Conservation (phyloP, 2,797 vertebrate species). For the Selene dorsalis region DNA sequence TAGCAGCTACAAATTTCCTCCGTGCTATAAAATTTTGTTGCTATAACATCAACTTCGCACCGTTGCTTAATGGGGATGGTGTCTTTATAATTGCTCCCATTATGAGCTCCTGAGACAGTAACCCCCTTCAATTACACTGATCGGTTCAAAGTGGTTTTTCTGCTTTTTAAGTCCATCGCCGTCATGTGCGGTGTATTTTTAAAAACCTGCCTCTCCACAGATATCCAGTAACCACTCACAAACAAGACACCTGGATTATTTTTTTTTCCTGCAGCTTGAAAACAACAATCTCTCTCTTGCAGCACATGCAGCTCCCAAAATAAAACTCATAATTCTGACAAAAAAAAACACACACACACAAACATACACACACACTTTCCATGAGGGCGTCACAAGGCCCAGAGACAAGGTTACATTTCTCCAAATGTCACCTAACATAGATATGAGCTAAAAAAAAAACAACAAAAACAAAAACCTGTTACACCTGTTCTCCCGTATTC, state of each 20-base stretch:
- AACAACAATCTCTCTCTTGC: constrained; percentile 15
- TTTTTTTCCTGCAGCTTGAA: constrained; percentile 5
- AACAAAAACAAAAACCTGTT: constrained; percentile 27
- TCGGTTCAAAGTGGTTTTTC: constrained; percentile 35
- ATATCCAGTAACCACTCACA: constrained; percentile 37
- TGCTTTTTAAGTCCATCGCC: constrained; percentile 13
- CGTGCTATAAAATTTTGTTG: constrained; percentile 19
- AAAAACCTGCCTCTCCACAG: constrained; percentile 31
- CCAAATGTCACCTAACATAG: constrained; percentile 41
- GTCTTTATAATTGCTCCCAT: constrained; percentile 43
- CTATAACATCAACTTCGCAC: constrained; percentile 11
- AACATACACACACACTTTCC: background rate
- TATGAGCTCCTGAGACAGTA: constrained; percentile 27
- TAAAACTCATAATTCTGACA: constrained; percentile 49
- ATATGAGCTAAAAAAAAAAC: constrained; percentile 29
- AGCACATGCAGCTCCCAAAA: constrained; percentile 36
- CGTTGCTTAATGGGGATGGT: constrained; percentile 24
- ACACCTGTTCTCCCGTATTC: constrained; percentile 26
- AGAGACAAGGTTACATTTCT: constrained; percentile 30
- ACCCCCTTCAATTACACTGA: constrained; percentile 32
- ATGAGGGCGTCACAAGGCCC: constrained; percentile 15
- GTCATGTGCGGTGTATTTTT: constrained; percentile 19
- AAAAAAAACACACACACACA: background rate
- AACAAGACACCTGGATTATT: constrained; percentile 25
- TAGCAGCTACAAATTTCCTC: background rate